Evolutionary conservation across 2,888 invertebrate genomes (phyloP).

Genomic region (Chironomus riparius): DNA sequence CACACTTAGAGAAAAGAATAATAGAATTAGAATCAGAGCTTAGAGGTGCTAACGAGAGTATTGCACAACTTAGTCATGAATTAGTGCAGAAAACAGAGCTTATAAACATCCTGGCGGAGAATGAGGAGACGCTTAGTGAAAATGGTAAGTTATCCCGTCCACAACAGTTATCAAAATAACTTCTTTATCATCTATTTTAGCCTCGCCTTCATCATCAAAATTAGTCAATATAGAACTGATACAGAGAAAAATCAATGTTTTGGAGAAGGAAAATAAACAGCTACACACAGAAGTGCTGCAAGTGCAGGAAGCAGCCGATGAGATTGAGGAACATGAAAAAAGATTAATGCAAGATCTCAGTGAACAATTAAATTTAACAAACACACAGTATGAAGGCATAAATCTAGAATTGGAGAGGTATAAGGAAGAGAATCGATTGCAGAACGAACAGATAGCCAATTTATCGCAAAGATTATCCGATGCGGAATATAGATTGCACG

Average conservation of each 20-base stretch:
- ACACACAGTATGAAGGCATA: slow-evolving; percentile 38
- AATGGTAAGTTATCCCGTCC: too few relatives aligned
- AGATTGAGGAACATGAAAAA: slow-evolving; percentile 82
- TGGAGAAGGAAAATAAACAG: slow-evolving; percentile 85
- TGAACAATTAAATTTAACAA: slow-evolving; percentile 50
- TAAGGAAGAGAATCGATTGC: slow-evolving; percentile 68
- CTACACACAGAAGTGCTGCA: slow-evolving; percentile 72
- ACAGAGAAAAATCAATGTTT: slow-evolving; percentile 70
- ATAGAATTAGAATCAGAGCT: slow-evolving; percentile 70
- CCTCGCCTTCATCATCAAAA: slow-evolving; percentile 53
- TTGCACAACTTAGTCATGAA: slow-evolving; percentile 90
- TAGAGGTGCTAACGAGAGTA: slow-evolving; percentile 68
- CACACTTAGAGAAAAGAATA: slow-evolving; percentile 69
- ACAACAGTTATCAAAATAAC: slow-evolving; percentile 31
- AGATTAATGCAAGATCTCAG: slow-evolving; percentile 80
- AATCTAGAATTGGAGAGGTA: slow-evolving; percentile 63
- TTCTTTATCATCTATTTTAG: slow-evolving; percentile 36
- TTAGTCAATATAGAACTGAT: slow-evolving; percentile 67
- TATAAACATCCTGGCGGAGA: slow-evolving; percentile 76
- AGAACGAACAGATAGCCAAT: slow-evolving; percentile 75
- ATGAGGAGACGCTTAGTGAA: slow-evolving; percentile 58
- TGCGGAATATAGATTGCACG: slow-evolving; percentile 60
- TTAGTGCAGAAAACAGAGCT: slow-evolving; percentile 84
- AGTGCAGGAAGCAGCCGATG: slow-evolving; percentile 72
- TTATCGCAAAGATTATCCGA: slow-evolving; percentile 60